Percentiles rank a stretch among this genome's conserved stretches.
These are phyloP conservation scores for Corythaixoides concolor DNA, from an alignment of 2,113 vertebrate species.

Conservation along the genomic window DNA sequence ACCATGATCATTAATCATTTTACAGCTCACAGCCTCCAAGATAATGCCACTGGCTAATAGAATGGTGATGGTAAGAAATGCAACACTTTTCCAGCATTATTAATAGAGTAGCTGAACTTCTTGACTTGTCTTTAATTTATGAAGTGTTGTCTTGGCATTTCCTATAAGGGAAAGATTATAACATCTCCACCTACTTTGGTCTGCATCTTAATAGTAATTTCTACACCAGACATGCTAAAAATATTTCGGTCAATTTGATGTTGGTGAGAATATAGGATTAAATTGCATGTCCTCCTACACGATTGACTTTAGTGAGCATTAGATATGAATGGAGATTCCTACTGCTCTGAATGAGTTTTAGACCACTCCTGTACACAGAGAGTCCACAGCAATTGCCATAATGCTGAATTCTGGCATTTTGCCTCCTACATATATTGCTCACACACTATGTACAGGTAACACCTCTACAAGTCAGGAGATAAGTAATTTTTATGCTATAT, in stretches of 20 bases:
- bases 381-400: neutral
- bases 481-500: neutral
- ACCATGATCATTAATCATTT: slow-evolving; percentile 24
- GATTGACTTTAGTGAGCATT: neutral
- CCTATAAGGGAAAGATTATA: neutral
- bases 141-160: neutral
- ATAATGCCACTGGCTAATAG: neutral
- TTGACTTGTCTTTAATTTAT: neutral
- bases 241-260: neutral
- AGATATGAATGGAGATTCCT: neutral
- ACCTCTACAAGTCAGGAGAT: neutral
- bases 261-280: neutral
- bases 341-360: neutral
- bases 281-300: neutral
- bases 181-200: neutral
- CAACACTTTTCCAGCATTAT: neutral
- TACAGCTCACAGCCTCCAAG: neutral
- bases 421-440: neutral
- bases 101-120: neutral
- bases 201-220: neutral
- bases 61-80: neutral
- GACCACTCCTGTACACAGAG: neutral
- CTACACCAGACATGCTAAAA: neutral
- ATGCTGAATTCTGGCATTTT: neutral
- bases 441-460: neutral